A percentile compares a stretch with the other conserved stretches of the same genome.
Conservation (phyloP, 2,888 invertebrate genomes). For the Choristoneura rosaceana region DNA sequence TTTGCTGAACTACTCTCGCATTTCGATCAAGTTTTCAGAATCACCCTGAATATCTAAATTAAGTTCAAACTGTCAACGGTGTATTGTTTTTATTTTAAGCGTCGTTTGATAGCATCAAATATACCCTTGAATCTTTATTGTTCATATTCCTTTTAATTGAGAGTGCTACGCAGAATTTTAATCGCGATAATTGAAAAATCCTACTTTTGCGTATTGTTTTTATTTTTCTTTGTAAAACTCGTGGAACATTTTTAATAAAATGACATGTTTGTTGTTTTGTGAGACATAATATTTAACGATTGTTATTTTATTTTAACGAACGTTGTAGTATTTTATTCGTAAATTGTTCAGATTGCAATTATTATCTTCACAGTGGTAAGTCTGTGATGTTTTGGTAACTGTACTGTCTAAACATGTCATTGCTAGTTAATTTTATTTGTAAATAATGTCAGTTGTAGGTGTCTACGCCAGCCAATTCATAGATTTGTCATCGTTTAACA, state of each 20-base stretch:
- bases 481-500: not conserved
- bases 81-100: no score
- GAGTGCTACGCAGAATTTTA: slow-evolving; percentile 23
- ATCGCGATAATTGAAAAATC: slow-evolving; percentile 28
- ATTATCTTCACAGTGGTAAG: not conserved
- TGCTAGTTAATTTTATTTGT: not conserved
- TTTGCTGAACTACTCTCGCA: no score
- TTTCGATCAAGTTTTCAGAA: no score
- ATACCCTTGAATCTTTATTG: not conserved
- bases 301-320: no score
- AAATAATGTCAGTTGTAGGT: not conserved
- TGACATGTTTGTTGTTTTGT: not conserved
- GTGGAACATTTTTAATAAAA: not conserved
- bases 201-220: slow-evolving; percentile 15
- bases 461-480: not conserved
- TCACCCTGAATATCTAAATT: no score
- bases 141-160: slow-evolving; percentile 19
- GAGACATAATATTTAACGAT: not conserved
- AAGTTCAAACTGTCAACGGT: no score
- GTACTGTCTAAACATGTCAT: not conserved
- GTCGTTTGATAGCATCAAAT: not conserved
- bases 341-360: not conserved
- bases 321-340: no score
- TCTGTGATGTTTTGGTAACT: not conserved
- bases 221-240: not conserved